Conservation (phyloP, 2,888 invertebrate species). For the Athripsodes cinereus region DNA sequence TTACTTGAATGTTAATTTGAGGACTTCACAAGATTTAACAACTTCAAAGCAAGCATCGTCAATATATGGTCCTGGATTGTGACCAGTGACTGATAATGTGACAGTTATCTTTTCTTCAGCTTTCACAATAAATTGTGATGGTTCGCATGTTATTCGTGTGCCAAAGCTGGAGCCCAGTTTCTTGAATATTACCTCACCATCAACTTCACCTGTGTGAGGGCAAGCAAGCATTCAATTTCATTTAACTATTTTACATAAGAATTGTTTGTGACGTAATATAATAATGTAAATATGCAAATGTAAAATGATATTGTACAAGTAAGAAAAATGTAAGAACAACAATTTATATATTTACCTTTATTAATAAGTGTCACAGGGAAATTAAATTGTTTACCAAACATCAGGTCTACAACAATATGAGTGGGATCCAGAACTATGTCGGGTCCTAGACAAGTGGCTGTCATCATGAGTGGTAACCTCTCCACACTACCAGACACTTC, state of each 20-base stretch:
- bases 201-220: slow-evolving; percentile 9
- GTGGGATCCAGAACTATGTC: slow-evolving; percentile 4
- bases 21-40: not conserved
- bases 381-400: not conserved
- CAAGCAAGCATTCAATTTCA: not conserved
- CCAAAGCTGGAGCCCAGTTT: slow-evolving; percentile 9
- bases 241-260: not conserved
- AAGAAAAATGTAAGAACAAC: not conserved
- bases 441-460: slow-evolving; percentile 10
- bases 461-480: slow-evolving; percentile 10
- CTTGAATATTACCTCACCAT: slow-evolving; percentile 1
- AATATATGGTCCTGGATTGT: slow-evolving; percentile 10
- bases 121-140: slow-evolving; percentile 5
- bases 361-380: slow-evolving; percentile 5
- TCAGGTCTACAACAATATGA: not conserved
- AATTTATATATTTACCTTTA: slow-evolving; percentile 5
- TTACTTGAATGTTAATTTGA: slow-evolving; percentile 15
- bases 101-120: not conserved
- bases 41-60: slow-evolving; percentile 13
- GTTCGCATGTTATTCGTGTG: slow-evolving; percentile 5
- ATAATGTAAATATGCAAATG: not conserved
- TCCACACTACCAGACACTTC: slow-evolving; percentile 10
- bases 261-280: not conserved
- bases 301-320: no score
- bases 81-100: not conserved